A percentile compares a stretch with the other conserved stretches of the same genome.
Conservation (phyloP, 2,797 vertebrate species). For the Cuniculus paca region DNA sequence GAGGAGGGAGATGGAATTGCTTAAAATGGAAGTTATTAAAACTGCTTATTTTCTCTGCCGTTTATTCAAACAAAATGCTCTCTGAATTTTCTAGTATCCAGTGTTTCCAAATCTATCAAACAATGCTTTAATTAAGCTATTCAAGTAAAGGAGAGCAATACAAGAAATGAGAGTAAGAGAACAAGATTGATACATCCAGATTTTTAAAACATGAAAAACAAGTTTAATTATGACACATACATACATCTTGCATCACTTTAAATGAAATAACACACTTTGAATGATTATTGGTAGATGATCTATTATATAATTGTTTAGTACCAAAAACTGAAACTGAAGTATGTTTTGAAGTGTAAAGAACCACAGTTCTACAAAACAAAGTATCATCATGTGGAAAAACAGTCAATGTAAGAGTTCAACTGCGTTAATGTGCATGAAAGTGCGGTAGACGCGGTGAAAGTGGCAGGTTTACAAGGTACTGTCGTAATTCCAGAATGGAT, state of each 20-base stretch:
- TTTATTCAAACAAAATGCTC: background rate
- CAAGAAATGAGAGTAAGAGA: background rate
- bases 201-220: background rate
- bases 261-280: background rate
- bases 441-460: fast-evolving
- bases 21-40: background rate
- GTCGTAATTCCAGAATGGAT: background rate
- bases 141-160: background rate
- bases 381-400: background rate
- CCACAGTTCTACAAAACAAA: background rate
- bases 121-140: background rate
- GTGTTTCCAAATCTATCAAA: background rate
- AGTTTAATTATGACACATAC: background rate
- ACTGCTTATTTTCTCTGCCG: background rate
- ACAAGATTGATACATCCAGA: background rate
- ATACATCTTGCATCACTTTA: background rate
- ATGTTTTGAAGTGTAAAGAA: background rate
- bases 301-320: background rate
- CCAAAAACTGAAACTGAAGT: background rate
- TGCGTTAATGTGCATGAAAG: fast-evolving
- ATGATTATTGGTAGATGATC: background rate
- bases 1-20: background rate
- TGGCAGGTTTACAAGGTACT: background rate
- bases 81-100: background rate
- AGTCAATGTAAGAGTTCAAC: background rate